Percentiles rank a stretch among this genome's conserved stretches.
Conservation (phyloP, 2,888 invertebrate genomes). For the Drosophila helvetica region DNA sequence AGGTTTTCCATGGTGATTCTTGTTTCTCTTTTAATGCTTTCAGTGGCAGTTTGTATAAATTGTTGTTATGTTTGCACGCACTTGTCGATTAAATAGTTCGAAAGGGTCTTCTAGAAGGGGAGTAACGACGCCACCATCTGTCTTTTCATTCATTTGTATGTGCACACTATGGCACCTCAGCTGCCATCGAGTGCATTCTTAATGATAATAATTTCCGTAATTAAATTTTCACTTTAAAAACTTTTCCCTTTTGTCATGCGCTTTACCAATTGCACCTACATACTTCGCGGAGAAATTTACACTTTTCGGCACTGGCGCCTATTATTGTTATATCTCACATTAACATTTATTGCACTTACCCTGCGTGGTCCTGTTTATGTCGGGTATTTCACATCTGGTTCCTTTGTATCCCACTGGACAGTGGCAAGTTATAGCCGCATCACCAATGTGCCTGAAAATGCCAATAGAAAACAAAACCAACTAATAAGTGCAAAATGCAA, state of each 20-base stretch:
- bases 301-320: conserved; percentile 8
- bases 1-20: conserved; percentile 29
- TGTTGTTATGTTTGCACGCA: conserved; percentile 55
- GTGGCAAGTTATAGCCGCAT: conserved; percentile 89
- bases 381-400: conserved; percentile 88
- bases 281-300: no score
- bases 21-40: conserved; percentile 31
- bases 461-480: conserved; percentile 9
- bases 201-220: conserved; percentile 80
- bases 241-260: conserved; percentile 2
- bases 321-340: conserved; percentile 32
- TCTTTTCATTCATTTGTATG: conserved; percentile 21
- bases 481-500: conserved; percentile 5
- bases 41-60: conserved; percentile 43
- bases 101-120: neutral
- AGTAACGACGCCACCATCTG: neutral
- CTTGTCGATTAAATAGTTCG: conserved; percentile 51
- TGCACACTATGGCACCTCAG: conserved; percentile 34
- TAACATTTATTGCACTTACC: conserved; percentile 77
- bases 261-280: neutral
- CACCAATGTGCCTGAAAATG: conserved; percentile 89
- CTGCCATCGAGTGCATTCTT: conserved; percentile 63
- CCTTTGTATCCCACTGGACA: conserved; percentile 89
- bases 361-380: conserved; percentile 81
- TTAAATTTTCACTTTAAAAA: conserved; percentile 67